Percentiles rank a stretch among this genome's conserved stretches.
phyloP scores from a whole-genome alignment of 2,888 invertebrate species.

The Tineola bisselliella region DNA sequence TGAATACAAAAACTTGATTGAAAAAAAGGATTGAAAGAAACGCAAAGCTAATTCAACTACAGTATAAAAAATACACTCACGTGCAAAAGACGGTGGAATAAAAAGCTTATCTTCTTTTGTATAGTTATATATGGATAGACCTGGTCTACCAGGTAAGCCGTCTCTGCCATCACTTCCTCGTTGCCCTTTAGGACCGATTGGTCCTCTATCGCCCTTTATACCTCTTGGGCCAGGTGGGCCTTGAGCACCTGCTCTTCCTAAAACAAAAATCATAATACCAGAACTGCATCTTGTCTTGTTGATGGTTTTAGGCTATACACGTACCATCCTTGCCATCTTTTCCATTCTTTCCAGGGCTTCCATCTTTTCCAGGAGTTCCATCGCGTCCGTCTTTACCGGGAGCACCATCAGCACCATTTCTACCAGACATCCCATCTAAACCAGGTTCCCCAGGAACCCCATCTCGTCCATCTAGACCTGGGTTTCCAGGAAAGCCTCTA shows the following conservation, averaged over 20 bases:
- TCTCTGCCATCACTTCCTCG: constrained; percentile 78
- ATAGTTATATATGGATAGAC: constrained; percentile 80
- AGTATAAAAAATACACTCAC: constrained; percentile 28
- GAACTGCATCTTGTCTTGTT: no score
- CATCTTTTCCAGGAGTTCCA: constrained; percentile 73
- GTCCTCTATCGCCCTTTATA: constrained; percentile 74
- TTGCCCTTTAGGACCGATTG: constrained; percentile 75
- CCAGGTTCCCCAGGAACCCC: constrained; percentile 93
- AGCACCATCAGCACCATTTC: constrained; percentile 84
- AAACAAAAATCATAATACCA: no score
- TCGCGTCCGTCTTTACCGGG: constrained; percentile 80
- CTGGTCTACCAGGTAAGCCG: constrained; percentile 82
- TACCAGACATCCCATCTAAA: constrained; percentile 84
- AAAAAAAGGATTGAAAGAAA: no score
- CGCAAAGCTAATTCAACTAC: no score
- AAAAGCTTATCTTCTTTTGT: constrained; percentile 76
- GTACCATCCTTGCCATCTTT: constrained; percentile 59
- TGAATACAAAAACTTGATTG: no score
- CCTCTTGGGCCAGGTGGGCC: constrained; percentile 80
- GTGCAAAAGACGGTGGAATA: constrained; percentile 85
- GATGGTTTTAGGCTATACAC: constrained; percentile 16
- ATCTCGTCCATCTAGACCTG: constrained; percentile 86
- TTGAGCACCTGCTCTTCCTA: constrained; percentile 73
- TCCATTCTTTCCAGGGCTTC: constrained; percentile 74
- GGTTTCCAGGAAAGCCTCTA: constrained; percentile 74